Evolutionary conservation across 2,797 vertebrate genomes (phyloP), one percentile per base, ranked within the genome.

Genomic region (Chanos chanos): DNA sequence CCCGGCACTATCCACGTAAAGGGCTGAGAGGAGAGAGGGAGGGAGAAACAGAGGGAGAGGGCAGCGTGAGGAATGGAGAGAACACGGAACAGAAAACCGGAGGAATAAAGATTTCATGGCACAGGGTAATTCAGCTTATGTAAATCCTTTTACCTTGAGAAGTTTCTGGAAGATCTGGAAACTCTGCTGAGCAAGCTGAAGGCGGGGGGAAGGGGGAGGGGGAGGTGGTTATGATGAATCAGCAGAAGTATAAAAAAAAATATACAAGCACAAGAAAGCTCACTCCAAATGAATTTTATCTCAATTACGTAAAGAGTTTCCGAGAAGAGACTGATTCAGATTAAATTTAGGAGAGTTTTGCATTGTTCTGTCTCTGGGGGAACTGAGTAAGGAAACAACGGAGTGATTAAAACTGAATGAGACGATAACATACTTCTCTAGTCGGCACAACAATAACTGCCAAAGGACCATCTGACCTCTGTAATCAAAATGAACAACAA

Each of bases 111-210:
- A n/a, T n/a, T n/a, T n/a, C n/a, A 12, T 56, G 18, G 30, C 8
- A 48, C 9, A 16, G 4, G 9, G 39, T 7, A 27, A 3, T 21
- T 18, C 4, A 13, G 12, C 37, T 27, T 34, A 37, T 12, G 19
- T 10, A 37, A 13, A 13, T 15, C 85, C 5, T 47, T 49, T 88
- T 85, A 99, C 96, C 93, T 94, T 98, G 1, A 98, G 81, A 3
- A 99, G 89, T 58, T 94, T 98, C 90, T 96, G 94, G 68, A 99
- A 75, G 15, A 81, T 94, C 61, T 88, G 86, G 74, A 94, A 97
- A 69, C 90, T 98, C 67, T 99, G 96, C 40, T 91, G 87, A 3
- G 94, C 96, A 39, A 99, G 87, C 96, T 98, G 68, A 18, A n/a
- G n/a, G n/a, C n/a, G n/a, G n/a, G n/a, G n/a, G n/a, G n/a, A 36